Percentiles rank a stretch among this genome's conserved stretches.
phyloP scores from a whole-genome alignment of 2,113 vertebrate genomes.

The Paradoxurus hermaphroditus region DNA sequence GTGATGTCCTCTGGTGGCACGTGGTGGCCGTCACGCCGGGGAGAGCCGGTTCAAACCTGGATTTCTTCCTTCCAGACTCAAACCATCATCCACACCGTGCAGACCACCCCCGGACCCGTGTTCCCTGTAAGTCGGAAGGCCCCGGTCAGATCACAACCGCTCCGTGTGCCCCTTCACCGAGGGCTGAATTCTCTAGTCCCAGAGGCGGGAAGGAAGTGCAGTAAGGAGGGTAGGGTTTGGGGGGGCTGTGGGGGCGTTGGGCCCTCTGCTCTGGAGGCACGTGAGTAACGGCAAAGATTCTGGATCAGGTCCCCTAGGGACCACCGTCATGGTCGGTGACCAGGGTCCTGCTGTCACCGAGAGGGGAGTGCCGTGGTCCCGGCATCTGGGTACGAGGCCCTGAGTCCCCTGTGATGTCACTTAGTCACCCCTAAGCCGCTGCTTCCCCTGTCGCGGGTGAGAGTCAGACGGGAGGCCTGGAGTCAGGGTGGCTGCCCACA shows the following conservation, averaged over 20 bases:
- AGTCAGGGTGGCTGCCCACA: background rate
- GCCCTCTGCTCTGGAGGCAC: background rate
- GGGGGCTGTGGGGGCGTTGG: no score
- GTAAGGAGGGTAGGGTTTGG: background rate
- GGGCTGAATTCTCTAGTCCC: background rate
- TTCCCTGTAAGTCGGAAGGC: slow-evolving; percentile 47
- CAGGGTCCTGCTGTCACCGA: background rate
- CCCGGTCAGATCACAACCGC: background rate
- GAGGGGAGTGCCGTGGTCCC: background rate
- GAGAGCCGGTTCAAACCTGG: background rate
- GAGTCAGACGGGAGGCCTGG: background rate
- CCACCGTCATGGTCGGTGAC: no score
- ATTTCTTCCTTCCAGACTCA: slow-evolving; percentile 52
- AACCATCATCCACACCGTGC: accelerated
- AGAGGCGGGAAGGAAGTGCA: background rate
- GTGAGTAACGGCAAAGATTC: background rate
- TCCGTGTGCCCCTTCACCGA: background rate
- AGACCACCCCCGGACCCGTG: background rate
- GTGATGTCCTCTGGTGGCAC: background rate
- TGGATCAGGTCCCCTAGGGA: background rate
- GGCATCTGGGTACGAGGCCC: background rate
- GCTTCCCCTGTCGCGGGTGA: accelerated
- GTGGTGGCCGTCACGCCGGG: accelerated
- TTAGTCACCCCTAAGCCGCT: background rate
- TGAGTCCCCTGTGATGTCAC: background rate